These are phyloP conservation scores for Delia radicum DNA, from an alignment of 1,140 invertebrate species.

Conservation along the genomic window DNA sequence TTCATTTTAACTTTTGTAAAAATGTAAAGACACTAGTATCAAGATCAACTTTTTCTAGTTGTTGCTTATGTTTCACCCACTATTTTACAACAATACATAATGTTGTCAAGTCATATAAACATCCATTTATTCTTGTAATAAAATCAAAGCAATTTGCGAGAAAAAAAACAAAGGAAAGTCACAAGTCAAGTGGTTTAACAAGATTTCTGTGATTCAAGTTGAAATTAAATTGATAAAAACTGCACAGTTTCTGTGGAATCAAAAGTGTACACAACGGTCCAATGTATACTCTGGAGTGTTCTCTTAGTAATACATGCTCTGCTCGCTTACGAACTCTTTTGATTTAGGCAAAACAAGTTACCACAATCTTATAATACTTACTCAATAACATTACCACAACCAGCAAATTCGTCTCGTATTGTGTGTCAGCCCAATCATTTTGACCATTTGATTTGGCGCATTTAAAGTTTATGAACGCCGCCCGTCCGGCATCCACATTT, in stretches of 20 bases:
- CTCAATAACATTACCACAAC: not conserved
- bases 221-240: not conserved
- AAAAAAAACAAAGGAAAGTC: not conserved
- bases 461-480: not conserved
- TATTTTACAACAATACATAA: no score
- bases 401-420: not conserved
- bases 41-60: no score
- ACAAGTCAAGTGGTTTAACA: not conserved
- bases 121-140: no score
- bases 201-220: not conserved
- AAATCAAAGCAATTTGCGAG: no score
- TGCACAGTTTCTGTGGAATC: not conserved
- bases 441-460: not conserved
- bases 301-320: not conserved
- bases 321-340: not conserved
- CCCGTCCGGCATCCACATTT: not conserved
- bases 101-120: no score
- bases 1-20: no score
- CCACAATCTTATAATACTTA: not conserved
- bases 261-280: not conserved
- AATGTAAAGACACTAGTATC: no score
- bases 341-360: not conserved
- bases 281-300: not conserved
- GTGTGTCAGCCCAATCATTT: not conserved
- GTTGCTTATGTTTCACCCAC: no score